Base-by-base conservation (phyloP, 1,140 invertebrate genomes). In the Ctenoplectra terminalis region DNA sequence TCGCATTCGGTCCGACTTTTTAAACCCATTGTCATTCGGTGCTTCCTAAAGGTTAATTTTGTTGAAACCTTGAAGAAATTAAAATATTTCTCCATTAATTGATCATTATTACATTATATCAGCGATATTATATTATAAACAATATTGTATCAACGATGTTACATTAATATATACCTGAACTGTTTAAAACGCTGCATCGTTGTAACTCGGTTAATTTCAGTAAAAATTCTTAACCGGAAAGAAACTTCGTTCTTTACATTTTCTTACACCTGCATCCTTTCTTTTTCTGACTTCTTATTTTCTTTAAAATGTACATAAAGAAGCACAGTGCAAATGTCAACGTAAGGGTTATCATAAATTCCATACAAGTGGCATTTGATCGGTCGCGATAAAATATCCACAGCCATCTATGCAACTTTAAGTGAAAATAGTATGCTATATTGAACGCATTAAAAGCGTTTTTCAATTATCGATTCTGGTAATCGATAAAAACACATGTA, bases 321-420 rank as follows among this genome's bases (percentile, higher is more conserved):
- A 76, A 46, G 26, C 61, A 76, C 3, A 67, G 4, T 1, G 29
- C 9, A 7, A 67, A 54, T 11, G 74, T 40, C 13, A 76, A 1
- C 4, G 74, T 76, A 15, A 76, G 61, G 11, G 61, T 67, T 67
- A 76, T 56, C 74, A 76, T 56, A 46, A 56, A 76, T 64, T 54
- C 46, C 74, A 56, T 74, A 9, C 26, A 29, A 23, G 7, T 71
- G 50, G 13, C n/a, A 72, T 72, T 72, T 40, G 7, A 29, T 40
- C 9, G 3, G n/a, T 29, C 69, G 20, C 17, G 7, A 54, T 34
- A 34, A 23, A 26, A 29, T 26, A 26, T 15, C 8, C 43, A 5
- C 13, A 26, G 34, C 29, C 17, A 13, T 37, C 26, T 43, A 3
- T 8, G 2, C 34, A 48, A 71, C 76, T 60, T 71, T 23, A 17